Percentiles rank a stretch among this genome's conserved stretches.
phyloP scores from a whole-genome alignment of 2,888 invertebrate genomes.

The Branchinecta sandiegonensis region DNA sequence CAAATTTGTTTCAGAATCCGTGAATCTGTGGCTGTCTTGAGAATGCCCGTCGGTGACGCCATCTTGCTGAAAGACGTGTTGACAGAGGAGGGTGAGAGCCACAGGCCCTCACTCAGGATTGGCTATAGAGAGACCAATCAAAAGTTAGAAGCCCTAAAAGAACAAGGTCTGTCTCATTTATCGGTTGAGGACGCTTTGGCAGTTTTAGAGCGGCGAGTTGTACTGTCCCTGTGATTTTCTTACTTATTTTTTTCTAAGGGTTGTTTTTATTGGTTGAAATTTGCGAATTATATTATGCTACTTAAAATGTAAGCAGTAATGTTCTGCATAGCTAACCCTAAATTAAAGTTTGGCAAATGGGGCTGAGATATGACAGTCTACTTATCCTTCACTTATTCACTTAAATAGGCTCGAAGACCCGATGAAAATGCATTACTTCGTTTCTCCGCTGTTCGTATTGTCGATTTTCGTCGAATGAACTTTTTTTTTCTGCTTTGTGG shows the following conservation, averaged over 20 bases:
- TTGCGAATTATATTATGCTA: background rate
- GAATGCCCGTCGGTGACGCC: conserved; percentile 3
- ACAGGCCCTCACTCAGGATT: background rate
- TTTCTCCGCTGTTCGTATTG: no score
- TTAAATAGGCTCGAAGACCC: no score
- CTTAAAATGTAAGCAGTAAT: no score
- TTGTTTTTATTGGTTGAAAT: conserved; percentile 7
- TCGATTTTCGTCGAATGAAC: no score
- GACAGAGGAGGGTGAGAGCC: background rate
- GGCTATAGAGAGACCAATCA: background rate
- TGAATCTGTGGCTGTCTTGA: background rate
- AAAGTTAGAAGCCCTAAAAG: conserved; percentile 18
- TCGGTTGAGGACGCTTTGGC: conserved; percentile 20
- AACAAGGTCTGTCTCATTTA: conserved; percentile 21
- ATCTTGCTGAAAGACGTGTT: background rate
- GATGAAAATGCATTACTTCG: no score
- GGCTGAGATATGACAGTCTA: no score
- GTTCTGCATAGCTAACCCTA: no score
- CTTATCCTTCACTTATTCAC: no score
- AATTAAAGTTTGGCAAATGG: no score
- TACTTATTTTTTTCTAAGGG: background rate
- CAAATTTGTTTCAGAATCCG: background rate
- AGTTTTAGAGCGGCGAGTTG: conserved; percentile 20
- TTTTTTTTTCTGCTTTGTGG: no score
- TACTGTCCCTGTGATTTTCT: background rate